These are phyloP conservation scores for Recurvirostra avosetta DNA, from an alignment of 2,113 vertebrate genomes.

Conservation along the genomic window DNA sequence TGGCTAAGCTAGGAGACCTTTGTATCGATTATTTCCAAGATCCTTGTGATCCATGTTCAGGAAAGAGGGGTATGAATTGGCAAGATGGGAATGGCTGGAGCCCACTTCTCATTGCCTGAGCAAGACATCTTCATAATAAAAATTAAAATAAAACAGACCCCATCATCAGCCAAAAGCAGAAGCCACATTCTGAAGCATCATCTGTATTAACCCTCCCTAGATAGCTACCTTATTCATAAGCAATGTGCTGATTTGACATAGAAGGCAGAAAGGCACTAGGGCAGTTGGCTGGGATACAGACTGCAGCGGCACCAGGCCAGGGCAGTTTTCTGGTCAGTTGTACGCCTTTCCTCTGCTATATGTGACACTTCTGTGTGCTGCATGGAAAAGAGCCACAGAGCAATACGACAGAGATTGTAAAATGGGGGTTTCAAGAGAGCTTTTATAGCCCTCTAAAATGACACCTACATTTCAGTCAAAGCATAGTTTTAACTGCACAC, in stretches of 20 bases:
- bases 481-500: not conserved
- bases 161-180: not conserved
- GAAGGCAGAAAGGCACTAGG: not conserved
- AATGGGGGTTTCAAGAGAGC: accelerated
- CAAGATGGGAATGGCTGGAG: not conserved
- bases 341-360: not conserved
- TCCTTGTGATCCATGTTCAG: not conserved
- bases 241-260: accelerated
- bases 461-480: not conserved
- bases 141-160: not conserved
- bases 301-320: not conserved
- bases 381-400: not conserved
- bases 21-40: constrained; percentile 8
- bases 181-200: not conserved
- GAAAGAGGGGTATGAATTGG: not conserved
- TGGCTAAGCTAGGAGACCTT: not conserved
- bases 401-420: not conserved
- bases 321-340: not conserved
- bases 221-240: not conserved
- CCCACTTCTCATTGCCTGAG: not conserved
- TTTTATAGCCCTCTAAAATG: not conserved
- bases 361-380: not conserved
- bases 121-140: not conserved
- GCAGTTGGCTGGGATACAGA: not conserved
- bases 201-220: not conserved